phyloP scores from a whole-genome alignment of 2,113 vertebrate genomes.

The Nyctibius bracteatus region DNA sequence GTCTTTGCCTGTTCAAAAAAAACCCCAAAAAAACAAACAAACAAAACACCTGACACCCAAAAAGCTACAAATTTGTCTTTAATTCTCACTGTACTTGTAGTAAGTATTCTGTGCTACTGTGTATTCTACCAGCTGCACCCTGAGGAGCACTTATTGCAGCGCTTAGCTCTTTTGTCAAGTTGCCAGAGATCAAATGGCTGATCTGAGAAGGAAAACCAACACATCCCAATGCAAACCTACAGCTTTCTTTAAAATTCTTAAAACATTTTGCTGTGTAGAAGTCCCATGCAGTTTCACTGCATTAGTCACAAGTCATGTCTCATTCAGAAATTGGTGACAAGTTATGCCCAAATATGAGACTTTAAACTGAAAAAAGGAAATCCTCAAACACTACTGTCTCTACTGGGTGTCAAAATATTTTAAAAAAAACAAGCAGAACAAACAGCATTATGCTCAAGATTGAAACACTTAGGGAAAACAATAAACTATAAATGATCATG shows the following conservation, averaged over 20 bases:
- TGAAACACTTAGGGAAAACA: not conserved
- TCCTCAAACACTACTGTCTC: not conserved
- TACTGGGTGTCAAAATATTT: not conserved
- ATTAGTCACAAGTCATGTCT: not conserved
- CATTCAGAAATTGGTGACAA: not conserved
- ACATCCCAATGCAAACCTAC: not conserved
- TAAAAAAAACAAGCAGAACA: not conserved
- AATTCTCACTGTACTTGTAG: not conserved
- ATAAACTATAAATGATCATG: not conserved
- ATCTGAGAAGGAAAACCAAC: not conserved
- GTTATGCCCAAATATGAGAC: not conserved
- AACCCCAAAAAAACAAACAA: too few species aligned
- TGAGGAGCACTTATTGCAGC: not conserved
- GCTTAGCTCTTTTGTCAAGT: not conserved
- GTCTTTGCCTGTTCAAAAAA: not conserved
- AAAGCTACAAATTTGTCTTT: not conserved
- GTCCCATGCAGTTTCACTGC: not conserved
- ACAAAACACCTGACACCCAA: not conserved
- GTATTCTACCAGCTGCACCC: not conserved
- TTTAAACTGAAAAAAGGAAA: not conserved
- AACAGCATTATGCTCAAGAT: not conserved
- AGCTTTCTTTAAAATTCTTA: not conserved
- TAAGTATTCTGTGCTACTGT: not conserved
- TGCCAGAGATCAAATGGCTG: not conserved
- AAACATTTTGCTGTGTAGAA: not conserved